These are phyloP conservation scores for Drosophila macrothrix DNA, from an alignment of 2,888 invertebrate genomes.

Conservation along the genomic window DNA sequence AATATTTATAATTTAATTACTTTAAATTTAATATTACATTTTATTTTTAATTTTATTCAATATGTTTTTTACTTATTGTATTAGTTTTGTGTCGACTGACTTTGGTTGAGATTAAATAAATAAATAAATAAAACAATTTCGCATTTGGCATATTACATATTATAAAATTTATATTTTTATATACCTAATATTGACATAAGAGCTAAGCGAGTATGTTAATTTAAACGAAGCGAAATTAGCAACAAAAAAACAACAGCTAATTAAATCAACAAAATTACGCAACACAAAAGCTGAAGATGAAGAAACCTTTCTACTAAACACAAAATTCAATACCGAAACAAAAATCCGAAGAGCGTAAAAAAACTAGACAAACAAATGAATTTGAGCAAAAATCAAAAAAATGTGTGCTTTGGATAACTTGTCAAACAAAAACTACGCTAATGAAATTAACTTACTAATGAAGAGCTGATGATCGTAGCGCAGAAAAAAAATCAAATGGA, in stretches of 20 bases:
- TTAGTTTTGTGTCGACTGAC: background rate
- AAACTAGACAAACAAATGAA: constrained; percentile 23
- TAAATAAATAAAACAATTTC: background rate
- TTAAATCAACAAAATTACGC: constrained; percentile 59
- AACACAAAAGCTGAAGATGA: constrained; percentile 36
- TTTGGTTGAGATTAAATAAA: background rate
- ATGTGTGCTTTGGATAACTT: constrained; percentile 29
- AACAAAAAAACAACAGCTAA: constrained; percentile 16
- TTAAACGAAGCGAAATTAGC: constrained; percentile 39
- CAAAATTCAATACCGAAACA: constrained; percentile 41
- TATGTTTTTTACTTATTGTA: background rate
- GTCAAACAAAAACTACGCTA: constrained; percentile 56
- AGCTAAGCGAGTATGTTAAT: constrained; percentile 26
- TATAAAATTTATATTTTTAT: background rate
- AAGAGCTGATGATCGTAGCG: constrained; percentile 65
- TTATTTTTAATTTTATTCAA: background rate
- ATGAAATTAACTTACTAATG: constrained; percentile 79
- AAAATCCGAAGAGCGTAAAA: constrained; percentile 46
- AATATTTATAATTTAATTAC: background rate
- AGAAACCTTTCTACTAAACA: constrained; percentile 51
- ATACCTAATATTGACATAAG: constrained; percentile 19
- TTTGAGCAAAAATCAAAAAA: constrained; percentile 22
- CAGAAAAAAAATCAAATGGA: constrained; percentile 1
- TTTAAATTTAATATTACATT: background rate
- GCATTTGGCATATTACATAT: background rate